phyloP scores from a whole-genome alignment of 2,113 vertebrate genomes.

The Myotis lucifugus region DNA sequence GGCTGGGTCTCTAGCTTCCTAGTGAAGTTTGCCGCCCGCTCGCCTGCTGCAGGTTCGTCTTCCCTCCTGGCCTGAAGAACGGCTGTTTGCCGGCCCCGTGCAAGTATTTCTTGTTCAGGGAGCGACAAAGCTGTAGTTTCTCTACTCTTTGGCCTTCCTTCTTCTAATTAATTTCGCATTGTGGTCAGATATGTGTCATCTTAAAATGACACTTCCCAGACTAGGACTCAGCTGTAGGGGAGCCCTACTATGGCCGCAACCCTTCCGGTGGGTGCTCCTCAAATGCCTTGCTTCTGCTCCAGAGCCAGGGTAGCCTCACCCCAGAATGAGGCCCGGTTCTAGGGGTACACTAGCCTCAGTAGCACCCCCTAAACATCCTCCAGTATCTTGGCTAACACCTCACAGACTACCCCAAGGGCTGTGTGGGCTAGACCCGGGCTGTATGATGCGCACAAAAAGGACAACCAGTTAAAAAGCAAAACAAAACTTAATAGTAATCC shows the following conservation, averaged over 20 bases:
- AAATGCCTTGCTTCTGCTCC: not conserved
- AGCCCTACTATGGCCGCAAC: not conserved
- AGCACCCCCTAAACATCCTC: not conserved
- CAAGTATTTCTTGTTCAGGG: not conserved
- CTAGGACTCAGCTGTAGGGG: too few species aligned
- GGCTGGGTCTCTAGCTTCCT: not conserved
- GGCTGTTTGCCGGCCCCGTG: not conserved
- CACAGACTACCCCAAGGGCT: not conserved
- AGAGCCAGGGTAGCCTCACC: not conserved
- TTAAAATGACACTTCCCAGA: not conserved
- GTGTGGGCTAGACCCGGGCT: not conserved
- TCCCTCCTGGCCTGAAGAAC: not conserved
- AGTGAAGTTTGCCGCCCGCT: not conserved
- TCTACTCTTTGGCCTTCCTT: not conserved
- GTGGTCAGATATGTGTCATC: not conserved
- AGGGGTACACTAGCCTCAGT: not conserved
- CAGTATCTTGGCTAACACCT: not conserved
- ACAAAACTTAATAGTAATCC: not conserved
- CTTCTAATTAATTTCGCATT: not conserved
- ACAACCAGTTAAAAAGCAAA: not conserved
- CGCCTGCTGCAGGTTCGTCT: not conserved
- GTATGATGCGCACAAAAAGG: not conserved
- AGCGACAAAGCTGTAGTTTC: not conserved
- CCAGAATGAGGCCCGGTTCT: not conserved
- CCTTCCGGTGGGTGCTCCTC: not conserved